phyloP scores from a whole-genome alignment of 1,140 invertebrate species.

The Brachionus asplanchnoidis region DNA sequence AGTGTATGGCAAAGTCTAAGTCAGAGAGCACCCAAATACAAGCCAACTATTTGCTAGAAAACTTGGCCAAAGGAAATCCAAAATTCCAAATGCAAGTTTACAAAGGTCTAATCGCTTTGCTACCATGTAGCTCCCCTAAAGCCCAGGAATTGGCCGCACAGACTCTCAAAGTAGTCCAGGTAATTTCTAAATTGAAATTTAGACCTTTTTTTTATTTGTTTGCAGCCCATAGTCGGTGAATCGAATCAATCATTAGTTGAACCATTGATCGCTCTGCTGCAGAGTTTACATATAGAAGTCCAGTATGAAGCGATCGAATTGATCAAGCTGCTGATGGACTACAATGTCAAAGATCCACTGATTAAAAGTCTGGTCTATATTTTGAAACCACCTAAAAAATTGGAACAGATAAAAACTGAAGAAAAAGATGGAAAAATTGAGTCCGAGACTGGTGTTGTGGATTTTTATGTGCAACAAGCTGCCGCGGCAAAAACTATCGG shows the following conservation, averaged over 20 bases:
- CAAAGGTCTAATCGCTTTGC: constrained; percentile 56
- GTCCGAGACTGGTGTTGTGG: not conserved
- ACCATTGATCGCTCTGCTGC: constrained; percentile 51
- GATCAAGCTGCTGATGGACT: constrained; percentile 55
- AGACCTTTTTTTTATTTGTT: not conserved
- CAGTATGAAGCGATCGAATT: constrained; percentile 58
- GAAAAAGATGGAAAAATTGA: constrained; percentile 41
- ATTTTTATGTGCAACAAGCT: constrained; percentile 53
- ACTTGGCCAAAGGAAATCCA: constrained; percentile 56
- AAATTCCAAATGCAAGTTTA: constrained; percentile 56
- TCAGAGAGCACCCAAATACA: constrained; percentile 54
- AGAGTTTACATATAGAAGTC: constrained; percentile 54
- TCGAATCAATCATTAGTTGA: constrained; percentile 54
- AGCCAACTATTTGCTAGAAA: constrained; percentile 51
- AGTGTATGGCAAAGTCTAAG: constrained; percentile 56
- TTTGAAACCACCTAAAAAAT: constrained; percentile 50
- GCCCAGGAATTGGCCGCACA: constrained; percentile 57
- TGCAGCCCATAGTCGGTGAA: constrained; percentile 50
- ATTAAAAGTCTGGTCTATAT: constrained; percentile 51
- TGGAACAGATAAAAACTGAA: constrained; percentile 47
- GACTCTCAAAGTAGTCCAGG: constrained; percentile 53
- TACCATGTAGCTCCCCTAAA: constrained; percentile 57
- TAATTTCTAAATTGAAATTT: constrained; percentile 36
- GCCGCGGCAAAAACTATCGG: constrained; percentile 56
- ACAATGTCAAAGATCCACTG: constrained; percentile 49